A percentile compares a stretch with the other conserved stretches of the same genome.
Conservation (phyloP, 2,888 invertebrate species). For the Lepidonotus clava region DNA sequence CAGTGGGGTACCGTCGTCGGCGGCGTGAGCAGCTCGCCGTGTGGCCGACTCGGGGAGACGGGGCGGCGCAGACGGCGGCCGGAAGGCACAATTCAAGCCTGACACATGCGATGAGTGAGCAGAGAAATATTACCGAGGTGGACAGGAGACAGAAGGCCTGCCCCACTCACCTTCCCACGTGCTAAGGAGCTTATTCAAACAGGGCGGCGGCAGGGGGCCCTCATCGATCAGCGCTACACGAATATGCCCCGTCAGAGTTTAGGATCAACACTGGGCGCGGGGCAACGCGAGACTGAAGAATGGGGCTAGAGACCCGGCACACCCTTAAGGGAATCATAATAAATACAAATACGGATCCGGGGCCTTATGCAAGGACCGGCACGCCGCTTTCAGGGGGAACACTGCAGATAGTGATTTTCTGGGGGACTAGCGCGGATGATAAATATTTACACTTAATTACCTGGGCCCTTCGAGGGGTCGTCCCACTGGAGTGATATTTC, state of each 20-base stretch:
- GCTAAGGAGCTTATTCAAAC: constrained; percentile 31
- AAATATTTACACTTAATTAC: too few relatives aligned
- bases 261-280: not conserved
- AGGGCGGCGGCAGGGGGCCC: not conserved
- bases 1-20: not conserved
- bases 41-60: not conserved
- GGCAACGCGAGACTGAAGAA: not conserved
- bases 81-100: not conserved
- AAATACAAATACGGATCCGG: too few relatives aligned
- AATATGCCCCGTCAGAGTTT: constrained; percentile 19
- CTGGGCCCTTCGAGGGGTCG: too few relatives aligned
- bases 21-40: not conserved
- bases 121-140: not conserved
- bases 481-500: too few relatives aligned
- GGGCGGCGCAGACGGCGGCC: not conserved
- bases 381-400: too few relatives aligned
- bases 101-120: not conserved
- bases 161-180: not conserved
- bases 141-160: not conserved
- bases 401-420: too few relatives aligned
- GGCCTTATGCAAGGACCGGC: too few relatives aligned
- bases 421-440: too few relatives aligned
- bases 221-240: not conserved
- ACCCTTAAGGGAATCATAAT: too few relatives aligned
- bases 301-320: too few relatives aligned